phyloP scores from a whole-genome alignment of 2,797 vertebrate genomes.

The Jordanella pulchra region DNA sequence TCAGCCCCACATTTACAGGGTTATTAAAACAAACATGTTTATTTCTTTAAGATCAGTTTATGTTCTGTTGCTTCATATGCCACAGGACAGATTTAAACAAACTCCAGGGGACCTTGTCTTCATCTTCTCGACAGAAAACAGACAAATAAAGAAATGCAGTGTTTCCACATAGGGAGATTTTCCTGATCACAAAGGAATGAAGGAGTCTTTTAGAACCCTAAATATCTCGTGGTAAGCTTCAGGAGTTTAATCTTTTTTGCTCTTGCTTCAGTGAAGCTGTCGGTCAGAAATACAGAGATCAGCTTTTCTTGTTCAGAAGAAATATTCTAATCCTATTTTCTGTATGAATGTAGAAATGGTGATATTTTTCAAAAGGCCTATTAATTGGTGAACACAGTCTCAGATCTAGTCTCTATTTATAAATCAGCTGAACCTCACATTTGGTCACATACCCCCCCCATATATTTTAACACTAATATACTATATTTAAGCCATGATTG shows the following conservation, averaged over 20 bases:
- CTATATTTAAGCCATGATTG: not conserved
- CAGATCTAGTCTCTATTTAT: not conserved
- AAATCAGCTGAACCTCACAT: not conserved
- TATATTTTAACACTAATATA: not conserved
- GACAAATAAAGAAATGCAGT: constrained; percentile 8
- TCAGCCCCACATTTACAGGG: not conserved
- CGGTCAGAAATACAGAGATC: constrained; percentile 26
- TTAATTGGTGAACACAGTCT: not conserved
- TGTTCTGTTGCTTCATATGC: not conserved
- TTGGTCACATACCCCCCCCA: not conserved
- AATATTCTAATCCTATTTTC: constrained; percentile 16
- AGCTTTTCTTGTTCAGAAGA: constrained; percentile 33
- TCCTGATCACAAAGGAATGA: constrained; percentile 49
- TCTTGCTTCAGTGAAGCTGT: constrained; percentile 17
- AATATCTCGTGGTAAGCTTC: constrained; percentile 17
- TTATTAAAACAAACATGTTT: not conserved
- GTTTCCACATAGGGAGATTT: constrained; percentile 32
- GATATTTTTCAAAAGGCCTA: constrained; percentile 2
- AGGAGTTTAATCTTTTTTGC: not conserved
- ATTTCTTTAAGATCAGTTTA: not conserved
- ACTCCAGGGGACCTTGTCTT: constrained; percentile 32
- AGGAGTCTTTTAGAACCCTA: constrained; percentile 36
- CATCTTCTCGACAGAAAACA: constrained; percentile 28
- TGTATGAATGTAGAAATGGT: not conserved
- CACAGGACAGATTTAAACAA: constrained; percentile 28